These are phyloP conservation scores for Girardinichthys multiradiatus DNA, from an alignment of 2,113 vertebrate species.

Conservation along the genomic window DNA sequence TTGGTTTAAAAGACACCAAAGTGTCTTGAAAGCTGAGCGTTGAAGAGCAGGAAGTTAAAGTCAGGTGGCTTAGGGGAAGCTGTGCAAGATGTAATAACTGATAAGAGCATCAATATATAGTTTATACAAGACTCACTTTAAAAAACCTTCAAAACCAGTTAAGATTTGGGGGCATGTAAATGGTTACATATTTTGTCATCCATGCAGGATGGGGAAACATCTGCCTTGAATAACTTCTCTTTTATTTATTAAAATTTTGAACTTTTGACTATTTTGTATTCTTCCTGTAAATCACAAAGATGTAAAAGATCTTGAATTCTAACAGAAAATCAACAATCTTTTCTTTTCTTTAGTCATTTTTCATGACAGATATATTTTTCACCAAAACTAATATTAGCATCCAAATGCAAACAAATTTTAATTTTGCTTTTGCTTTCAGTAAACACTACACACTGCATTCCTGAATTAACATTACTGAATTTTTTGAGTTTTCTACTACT, in stretches of 20 bases:
- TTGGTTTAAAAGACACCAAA: not conserved
- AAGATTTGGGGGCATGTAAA: not conserved
- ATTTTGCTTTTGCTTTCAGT: not conserved
- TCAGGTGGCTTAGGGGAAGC: not conserved
- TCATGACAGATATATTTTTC: not conserved
- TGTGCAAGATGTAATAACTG: not conserved
- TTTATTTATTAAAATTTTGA: not conserved
- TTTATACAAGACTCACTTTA: too few species aligned
- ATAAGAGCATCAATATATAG: not conserved
- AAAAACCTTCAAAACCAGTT: not conserved
- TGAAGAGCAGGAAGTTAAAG: not conserved
- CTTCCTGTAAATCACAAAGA: not conserved
- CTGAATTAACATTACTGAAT: not conserved
- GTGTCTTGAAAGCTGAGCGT: not conserved
- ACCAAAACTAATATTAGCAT: not conserved
- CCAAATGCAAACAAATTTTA: not conserved
- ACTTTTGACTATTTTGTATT: not conserved
- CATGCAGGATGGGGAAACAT: not conserved
- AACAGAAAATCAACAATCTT: not conserved
- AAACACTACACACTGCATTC: not conserved
- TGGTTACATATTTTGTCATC: not conserved
- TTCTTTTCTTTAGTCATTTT: not conserved
- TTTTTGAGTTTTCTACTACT: too few species aligned
- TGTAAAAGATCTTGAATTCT: not conserved
- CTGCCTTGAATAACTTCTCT: not conserved